A percentile compares a stretch with the other conserved stretches of the same genome.
These are phyloP conservation scores for Microctenopoma lineatum DNA, from an alignment of 2,797 vertebrate genomes.

Conservation along the genomic window DNA sequence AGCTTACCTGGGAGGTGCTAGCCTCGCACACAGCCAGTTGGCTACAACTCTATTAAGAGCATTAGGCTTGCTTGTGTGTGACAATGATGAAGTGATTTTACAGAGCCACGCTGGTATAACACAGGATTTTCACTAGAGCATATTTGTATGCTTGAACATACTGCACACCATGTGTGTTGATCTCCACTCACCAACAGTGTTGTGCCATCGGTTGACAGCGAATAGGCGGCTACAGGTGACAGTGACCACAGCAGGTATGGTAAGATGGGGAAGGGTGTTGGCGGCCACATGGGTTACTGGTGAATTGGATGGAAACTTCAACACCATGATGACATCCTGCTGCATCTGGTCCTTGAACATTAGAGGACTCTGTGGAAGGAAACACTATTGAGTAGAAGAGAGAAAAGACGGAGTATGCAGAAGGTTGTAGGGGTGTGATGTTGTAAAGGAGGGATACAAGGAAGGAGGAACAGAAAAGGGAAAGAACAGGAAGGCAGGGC, in stretches of 20 bases:
- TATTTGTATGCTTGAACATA: constrained; percentile 32
- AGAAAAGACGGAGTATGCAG: constrained; percentile 74
- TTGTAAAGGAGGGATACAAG: constrained; percentile 61
- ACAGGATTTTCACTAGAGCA: constrained; percentile 30
- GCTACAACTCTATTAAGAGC: constrained; percentile 66
- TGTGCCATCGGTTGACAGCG: constrained; percentile 97
- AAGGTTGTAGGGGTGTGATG: constrained; percentile 68
- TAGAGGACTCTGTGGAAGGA: constrained; percentile 98
- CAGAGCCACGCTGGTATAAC: constrained; percentile 44
- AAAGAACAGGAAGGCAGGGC: constrained; percentile 66
- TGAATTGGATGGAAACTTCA: constrained; percentile 98
- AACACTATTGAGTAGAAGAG: constrained; percentile 92
- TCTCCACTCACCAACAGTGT: constrained; percentile 91
- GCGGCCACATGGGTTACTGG: constrained; percentile 96
- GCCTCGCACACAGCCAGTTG: constrained; percentile 60
- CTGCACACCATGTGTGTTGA: constrained; percentile 12
- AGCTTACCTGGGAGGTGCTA: constrained; percentile 72
- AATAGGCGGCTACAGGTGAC: constrained; percentile 97
- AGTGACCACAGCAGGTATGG: constrained; percentile 93
- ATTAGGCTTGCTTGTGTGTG: constrained; percentile 44
- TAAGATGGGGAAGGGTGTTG: constrained; percentile 95
- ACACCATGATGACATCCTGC: constrained; percentile 98
- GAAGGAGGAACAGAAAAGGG: constrained; percentile 61
- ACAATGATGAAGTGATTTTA: constrained; percentile 69
- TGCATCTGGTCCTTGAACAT: constrained; percentile 99